Evolutionary conservation across 1,140 invertebrate species (phyloP), one percentile per base, ranked within the genome.

Genomic region (Pentalonia nigronervosa): DNA sequence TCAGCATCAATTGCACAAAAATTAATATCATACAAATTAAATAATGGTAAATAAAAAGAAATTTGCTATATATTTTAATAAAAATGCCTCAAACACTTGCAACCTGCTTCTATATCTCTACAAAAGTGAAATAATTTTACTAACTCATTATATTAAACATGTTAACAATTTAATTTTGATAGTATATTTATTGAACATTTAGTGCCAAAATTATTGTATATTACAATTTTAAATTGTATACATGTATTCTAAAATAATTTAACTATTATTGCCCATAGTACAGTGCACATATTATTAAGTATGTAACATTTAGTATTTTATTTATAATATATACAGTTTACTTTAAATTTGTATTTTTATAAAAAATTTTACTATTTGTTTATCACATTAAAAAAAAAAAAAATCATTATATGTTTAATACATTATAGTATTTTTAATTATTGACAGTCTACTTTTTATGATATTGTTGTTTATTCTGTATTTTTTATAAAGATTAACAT

Each of bases 321-420:
- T 47, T 48, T 48, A 87, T 87, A 48, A 47, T n/a, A 17, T 47
- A 87, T 81, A 36, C 11, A 47, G 48, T 45, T 84, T 84, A 84
- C 34, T 84, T 84, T 41, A 84, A 84, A 84, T 25, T 45, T 84
- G 23, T 84, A 84, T 84, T 87, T 87, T 87, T 87, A 88, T n/a
- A 88, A 48, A 88, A 20, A 2, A 88, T 30, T 9, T 41, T 84
- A 21, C 45, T 48, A 47, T 48, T 88, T 87, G 34, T 87, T 48
- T 30, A 30, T 47, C 11, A 20, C 41, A 87, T 86, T 30, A 47
- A 47, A 47, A 87, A n/a, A 48, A 87, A n/a, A 48, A 48, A 20
- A 48, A n/a, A 45, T 9, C 21, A 45, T 41, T 84, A 8, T 83
- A 47, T 48, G 1, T 47, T 48, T 48, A 47, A 30, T 87, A 30